phyloP scores from a whole-genome alignment of 2,113 vertebrate species.

The Rhea americana region DNA sequence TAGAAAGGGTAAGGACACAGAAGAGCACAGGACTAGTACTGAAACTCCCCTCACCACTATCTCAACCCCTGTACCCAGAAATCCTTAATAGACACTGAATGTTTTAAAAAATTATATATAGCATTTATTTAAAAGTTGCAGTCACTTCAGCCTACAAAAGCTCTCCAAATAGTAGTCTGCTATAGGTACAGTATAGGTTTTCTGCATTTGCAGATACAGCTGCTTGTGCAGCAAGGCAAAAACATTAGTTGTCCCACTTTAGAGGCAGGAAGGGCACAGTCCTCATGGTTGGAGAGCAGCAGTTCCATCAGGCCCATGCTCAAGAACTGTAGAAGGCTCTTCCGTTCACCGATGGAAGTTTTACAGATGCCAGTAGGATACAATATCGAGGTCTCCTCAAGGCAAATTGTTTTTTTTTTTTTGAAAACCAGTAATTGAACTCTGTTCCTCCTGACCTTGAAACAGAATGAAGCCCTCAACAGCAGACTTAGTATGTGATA shows the following conservation, averaged over 20 bases:
- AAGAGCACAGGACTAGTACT: background rate
- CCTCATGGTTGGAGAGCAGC: background rate
- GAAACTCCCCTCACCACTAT: background rate
- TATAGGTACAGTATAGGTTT: accelerated
- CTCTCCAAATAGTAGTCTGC: background rate
- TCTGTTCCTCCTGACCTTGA: background rate
- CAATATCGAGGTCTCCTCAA: background rate
- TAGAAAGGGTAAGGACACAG: background rate
- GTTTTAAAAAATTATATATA: background rate
- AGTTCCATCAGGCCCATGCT: accelerated
- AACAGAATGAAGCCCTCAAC: background rate
- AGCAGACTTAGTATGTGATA: background rate
- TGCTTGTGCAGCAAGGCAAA: background rate
- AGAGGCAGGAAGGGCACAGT: background rate
- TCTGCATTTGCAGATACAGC: background rate
- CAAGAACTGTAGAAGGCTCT: background rate
- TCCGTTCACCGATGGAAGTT: background rate
- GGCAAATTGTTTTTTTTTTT: background rate
- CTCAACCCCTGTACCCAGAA: background rate
- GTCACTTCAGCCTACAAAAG: background rate
- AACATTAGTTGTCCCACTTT: accelerated
- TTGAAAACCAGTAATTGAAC: background rate
- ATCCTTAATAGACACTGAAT: background rate
- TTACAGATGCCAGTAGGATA: background rate
- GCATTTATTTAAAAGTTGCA: background rate